These are phyloP conservation scores for Apodemus sylvaticus DNA, from an alignment of 2,113 vertebrate species.

Conservation along the genomic window DNA sequence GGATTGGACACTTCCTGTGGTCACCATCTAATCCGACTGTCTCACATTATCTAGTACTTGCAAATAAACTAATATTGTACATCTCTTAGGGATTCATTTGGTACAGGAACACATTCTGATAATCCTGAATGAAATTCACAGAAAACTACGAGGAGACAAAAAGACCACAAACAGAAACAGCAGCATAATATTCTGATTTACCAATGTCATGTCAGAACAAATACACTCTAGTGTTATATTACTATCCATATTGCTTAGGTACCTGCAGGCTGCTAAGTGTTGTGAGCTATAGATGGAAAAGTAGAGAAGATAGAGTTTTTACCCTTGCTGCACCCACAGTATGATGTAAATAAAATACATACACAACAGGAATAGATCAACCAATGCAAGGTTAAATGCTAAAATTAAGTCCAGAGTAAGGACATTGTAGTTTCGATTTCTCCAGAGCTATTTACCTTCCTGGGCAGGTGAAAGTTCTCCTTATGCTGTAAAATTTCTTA, in stretches of 20 bases:
- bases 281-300: background rate
- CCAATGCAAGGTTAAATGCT: slow-evolving; percentile 68
- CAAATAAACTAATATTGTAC: background rate
- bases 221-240: background rate
- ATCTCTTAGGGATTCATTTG: background rate
- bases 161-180: background rate
- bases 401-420: slow-evolving; percentile 58
- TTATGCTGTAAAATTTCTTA: slow-evolving; percentile 61
- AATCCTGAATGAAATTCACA: background rate
- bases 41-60: background rate
- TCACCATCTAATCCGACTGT: background rate
- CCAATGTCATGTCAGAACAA: background rate
- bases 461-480: slow-evolving; percentile 49
- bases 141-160: background rate
- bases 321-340: background rate
- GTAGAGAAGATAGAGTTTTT: background rate
- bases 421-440: slow-evolving; percentile 11
- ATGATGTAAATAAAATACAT: slow-evolving; percentile 60
- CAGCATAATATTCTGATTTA: background rate
- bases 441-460: slow-evolving; percentile 60
- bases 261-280: background rate
- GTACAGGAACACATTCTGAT: background rate
- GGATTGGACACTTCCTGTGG: background rate
- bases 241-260: background rate
- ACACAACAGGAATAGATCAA: slow-evolving; percentile 64